phyloP scores from a whole-genome alignment of 2,888 invertebrate species.

The Orchesellides sinensis region DNA sequence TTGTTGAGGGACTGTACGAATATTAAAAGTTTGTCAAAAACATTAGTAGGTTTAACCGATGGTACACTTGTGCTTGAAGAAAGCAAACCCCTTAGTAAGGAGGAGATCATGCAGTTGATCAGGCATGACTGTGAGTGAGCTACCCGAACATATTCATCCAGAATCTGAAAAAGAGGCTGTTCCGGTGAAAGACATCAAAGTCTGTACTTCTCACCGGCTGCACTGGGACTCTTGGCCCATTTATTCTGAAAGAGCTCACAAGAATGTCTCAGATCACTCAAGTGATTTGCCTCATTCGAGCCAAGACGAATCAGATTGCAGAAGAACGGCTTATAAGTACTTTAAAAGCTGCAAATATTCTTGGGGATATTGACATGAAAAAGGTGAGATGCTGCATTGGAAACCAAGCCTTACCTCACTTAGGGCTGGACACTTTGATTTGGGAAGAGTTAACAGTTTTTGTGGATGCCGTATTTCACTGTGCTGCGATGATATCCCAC shows the following conservation, averaged over 20 bases:
- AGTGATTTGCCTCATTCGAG: slow-evolving; percentile 27
- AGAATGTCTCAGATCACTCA: neutral
- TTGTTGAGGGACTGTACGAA: slow-evolving; percentile 41
- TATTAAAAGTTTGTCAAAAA: neutral
- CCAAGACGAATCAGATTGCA: too few species aligned
- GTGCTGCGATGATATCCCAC: neutral
- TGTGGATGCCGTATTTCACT: slow-evolving; percentile 2
- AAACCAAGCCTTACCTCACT: neutral
- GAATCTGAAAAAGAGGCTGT: neutral
- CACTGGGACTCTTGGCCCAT: slow-evolving; percentile 29
- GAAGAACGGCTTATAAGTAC: neutral
- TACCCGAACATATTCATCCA: slow-evolving; percentile 10
- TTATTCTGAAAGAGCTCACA: slow-evolving; percentile 19
- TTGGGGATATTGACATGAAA: neutral
- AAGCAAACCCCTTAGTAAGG: neutral
- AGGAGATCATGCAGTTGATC: neutral
- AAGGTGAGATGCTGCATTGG: neutral
- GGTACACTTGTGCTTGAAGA: neutral
- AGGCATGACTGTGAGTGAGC: slow-evolving; percentile 4
- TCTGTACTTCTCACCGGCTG: slow-evolving; percentile 13
- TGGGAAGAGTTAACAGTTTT: neutral
- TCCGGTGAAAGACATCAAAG: neutral
- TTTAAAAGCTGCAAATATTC: neutral
- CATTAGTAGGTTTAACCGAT: neutral
- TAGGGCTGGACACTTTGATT: neutral